A percentile compares a stretch with the other conserved stretches of the same genome.
phyloP scores from a whole-genome alignment of 2,797 vertebrate species.

The Vespertilio murinus region DNA sequence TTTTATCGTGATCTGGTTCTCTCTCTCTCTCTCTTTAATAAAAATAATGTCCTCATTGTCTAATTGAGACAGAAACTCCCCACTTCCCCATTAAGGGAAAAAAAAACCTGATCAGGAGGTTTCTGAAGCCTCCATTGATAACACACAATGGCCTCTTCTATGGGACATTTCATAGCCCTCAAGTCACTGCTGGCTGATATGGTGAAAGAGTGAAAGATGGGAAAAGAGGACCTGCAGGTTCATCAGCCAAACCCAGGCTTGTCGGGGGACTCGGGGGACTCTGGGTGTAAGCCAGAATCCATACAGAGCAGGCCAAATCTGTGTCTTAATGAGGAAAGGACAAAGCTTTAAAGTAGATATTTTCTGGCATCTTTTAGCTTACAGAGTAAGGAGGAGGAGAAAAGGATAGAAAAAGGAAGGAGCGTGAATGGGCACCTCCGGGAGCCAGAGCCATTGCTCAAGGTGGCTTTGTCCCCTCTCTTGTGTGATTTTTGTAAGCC shows the following conservation, averaged over 20 bases:
- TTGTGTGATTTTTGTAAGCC: rapidly evolving
- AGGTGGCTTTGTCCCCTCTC: background rate
- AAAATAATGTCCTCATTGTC: conserved; percentile 74
- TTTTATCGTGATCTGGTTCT: conserved; percentile 29
- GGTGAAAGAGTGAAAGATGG: conserved; percentile 74
- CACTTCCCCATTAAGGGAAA: conserved; percentile 52
- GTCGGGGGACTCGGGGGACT: conserved; percentile 53
- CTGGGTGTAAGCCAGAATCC: conserved; percentile 42
- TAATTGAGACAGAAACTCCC: conserved; percentile 63
- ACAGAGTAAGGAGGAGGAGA: background rate
- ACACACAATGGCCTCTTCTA: conserved; percentile 77
- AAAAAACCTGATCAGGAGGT: conserved; percentile 3
- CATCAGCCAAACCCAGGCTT: conserved; percentile 44
- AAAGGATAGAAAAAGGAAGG: too few species aligned
- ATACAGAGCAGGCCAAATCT: conserved; percentile 31
- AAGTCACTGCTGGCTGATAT: conserved; percentile 65
- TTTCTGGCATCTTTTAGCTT: background rate
- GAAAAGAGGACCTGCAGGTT: conserved; percentile 52
- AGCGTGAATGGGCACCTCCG: rapidly evolving
- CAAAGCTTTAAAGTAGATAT: background rate
- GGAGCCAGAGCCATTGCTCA: background rate
- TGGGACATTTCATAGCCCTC: conserved; percentile 63
- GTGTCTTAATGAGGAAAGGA: conserved; percentile 68
- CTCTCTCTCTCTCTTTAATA: conserved; percentile 48
- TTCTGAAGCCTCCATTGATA: conserved; percentile 70